Percentiles rank a stretch among this genome's conserved stretches.
phyloP scores from a whole-genome alignment of 1,140 invertebrate species.

The Eciton burchellii region DNA sequence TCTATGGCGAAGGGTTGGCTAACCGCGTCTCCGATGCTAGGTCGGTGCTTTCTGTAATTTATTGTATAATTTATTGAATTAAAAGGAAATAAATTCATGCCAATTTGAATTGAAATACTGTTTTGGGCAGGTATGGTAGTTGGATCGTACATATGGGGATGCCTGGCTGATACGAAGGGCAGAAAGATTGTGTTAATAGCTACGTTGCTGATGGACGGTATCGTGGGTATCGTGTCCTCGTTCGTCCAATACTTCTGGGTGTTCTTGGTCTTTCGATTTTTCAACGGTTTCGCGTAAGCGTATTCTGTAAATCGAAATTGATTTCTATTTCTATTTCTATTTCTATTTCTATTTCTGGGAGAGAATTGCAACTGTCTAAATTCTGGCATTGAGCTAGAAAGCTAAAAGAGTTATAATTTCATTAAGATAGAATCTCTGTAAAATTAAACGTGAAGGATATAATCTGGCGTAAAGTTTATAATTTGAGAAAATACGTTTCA shows the following conservation, averaged over 20 bases:
- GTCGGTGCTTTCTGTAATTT: slow-evolving; percentile 78
- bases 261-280: slow-evolving; percentile 91
- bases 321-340: background rate
- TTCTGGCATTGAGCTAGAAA: no score
- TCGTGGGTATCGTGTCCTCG: slow-evolving; percentile 91
- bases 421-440: background rate
- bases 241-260: slow-evolving; percentile 91
- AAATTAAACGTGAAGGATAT: background rate
- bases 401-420: background rate
- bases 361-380: background rate
- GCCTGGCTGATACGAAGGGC: slow-evolving; percentile 93
- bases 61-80: background rate
- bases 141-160: slow-evolving; percentile 96
- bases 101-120: slow-evolving; percentile 17
- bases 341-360: background rate
- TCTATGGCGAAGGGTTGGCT: slow-evolving; percentile 91
- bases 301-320: background rate
- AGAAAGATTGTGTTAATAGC: slow-evolving; percentile 91
- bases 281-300: slow-evolving; percentile 95
- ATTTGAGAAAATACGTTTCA: background rate
- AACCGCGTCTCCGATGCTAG: slow-evolving; percentile 91
- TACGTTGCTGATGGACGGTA: slow-evolving; percentile 91
- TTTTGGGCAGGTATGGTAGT: slow-evolving; percentile 91
- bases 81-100: slow-evolving; percentile 3
- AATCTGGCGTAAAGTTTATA: background rate